Evolutionary conservation across 2,888 invertebrate genomes (phyloP).

Genomic region (Philhelius pedissequus): DNA sequence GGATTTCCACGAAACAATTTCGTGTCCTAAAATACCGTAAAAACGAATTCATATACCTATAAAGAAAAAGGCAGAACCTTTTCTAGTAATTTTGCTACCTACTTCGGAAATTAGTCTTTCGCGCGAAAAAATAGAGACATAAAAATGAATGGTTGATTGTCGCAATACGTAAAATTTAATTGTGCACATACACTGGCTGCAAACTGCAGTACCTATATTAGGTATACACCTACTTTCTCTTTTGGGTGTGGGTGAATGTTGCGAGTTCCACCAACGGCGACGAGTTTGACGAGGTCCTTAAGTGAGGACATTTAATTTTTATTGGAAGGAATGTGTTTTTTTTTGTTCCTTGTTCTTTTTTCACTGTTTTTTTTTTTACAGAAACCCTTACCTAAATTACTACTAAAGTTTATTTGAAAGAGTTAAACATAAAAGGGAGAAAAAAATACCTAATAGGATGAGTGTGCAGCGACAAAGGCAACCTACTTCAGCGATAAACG

Average conservation of each 20-base stretch:
- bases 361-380: no score
- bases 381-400: constrained; percentile 38
- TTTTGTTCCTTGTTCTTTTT: not conserved
- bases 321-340: constrained; percentile 24
- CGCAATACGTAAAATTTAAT: constrained; percentile 67
- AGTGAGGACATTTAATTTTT: constrained; percentile 57
- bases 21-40: constrained; percentile 40
- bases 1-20: constrained; percentile 51
- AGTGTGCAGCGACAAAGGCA: constrained; percentile 11
- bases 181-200: constrained; percentile 53
- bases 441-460: constrained; percentile 2
- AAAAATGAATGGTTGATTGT: constrained; percentile 64
- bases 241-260: constrained; percentile 6
- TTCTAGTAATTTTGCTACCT: constrained; percentile 15
- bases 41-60: constrained; percentile 22
- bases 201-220: constrained; percentile 16
- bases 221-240: not conserved
- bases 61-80: constrained; percentile 11
- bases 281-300: constrained; percentile 46
- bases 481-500: constrained; percentile 35
- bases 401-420: constrained; percentile 42
- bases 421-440: constrained; percentile 1
- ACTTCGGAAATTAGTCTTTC: constrained; percentile 66
- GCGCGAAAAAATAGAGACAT: constrained; percentile 66
- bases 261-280: constrained; percentile 13